These are phyloP conservation scores for Zaprionus vittiger DNA, from an alignment of 1,140 invertebrate genomes.

Conservation along the genomic window DNA sequence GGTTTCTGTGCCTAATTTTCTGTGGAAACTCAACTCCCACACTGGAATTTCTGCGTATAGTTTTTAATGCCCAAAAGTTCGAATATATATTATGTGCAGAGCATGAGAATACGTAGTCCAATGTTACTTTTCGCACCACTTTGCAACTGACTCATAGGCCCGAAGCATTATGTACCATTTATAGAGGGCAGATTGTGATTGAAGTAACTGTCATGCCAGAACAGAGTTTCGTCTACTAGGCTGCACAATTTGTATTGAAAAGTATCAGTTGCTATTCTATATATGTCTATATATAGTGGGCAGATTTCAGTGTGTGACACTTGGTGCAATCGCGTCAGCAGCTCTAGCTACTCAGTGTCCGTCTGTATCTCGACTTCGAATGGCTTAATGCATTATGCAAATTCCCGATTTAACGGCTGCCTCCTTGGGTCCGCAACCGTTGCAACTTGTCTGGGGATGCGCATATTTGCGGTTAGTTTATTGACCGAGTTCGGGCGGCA, in stretches of 20 bases:
- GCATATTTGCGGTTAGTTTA: constrained; percentile 75
- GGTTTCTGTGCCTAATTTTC: neutral
- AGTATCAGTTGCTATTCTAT: neutral
- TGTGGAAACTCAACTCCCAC: neutral
- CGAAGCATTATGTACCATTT: neutral
- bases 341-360: neutral
- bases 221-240: neutral
- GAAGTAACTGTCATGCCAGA: neutral
- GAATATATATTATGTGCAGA: neutral
- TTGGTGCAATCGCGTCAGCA: neutral
- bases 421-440: neutral
- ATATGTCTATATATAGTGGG: neutral
- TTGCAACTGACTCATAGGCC: constrained; percentile 10
- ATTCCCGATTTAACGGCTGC: constrained; percentile 42
- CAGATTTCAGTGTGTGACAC: neutral
- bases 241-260: neutral
- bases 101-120: neutral
- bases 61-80: neutral
- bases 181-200: neutral
- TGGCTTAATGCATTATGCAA: constrained; percentile 29
- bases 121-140: neutral
- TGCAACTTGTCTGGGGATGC: constrained; percentile 29
- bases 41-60: neutral
- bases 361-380: neutral
- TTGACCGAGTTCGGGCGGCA: constrained; percentile 59